Conservation (phyloP, 2,797 vertebrate species). For the Pantherophis alleghaniensis region DNA sequence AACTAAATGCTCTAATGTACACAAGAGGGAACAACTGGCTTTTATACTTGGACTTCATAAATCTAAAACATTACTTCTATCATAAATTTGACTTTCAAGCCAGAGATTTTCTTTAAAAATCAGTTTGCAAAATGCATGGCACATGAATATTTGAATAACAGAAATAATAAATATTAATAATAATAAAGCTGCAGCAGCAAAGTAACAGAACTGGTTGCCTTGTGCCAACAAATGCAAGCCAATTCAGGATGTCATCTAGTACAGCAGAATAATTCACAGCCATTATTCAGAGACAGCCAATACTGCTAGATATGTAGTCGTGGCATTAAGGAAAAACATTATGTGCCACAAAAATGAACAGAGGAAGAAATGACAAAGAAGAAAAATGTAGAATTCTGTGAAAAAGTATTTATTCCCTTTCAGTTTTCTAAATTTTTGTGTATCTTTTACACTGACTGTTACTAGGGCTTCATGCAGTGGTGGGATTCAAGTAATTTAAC, state of each 20-base stretch:
- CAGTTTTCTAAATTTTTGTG: not conserved
- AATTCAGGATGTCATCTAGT: conserved; percentile 17
- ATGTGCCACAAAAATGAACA: not conserved
- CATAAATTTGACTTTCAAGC: not conserved
- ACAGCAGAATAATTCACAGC: conserved; percentile 11
- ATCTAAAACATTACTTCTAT: not conserved
- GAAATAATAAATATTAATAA: not conserved
- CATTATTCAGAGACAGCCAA: conserved; percentile 6
- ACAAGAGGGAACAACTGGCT: not conserved
- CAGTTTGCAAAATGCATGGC: not conserved
- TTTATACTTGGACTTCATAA: conserved; percentile 3
- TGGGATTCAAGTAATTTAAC: too few species aligned
- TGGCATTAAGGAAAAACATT: conserved; percentile 14
- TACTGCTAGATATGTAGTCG: not conserved
- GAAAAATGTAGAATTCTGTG: not conserved
- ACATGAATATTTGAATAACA: not conserved
- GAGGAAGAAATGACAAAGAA: not conserved
- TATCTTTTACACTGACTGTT: not conserved
- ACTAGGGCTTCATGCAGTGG: not conserved
- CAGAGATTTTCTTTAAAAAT: not conserved
- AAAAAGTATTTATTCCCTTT: not conserved
- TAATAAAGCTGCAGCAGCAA: not conserved
- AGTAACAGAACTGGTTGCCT: conserved; percentile 1
- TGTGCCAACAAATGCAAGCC: conserved; percentile 13
- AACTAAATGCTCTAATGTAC: not conserved